These are phyloP conservation scores for Aleiodes alternator DNA, from an alignment of 2,888 invertebrate species.

Conservation along the genomic window DNA sequence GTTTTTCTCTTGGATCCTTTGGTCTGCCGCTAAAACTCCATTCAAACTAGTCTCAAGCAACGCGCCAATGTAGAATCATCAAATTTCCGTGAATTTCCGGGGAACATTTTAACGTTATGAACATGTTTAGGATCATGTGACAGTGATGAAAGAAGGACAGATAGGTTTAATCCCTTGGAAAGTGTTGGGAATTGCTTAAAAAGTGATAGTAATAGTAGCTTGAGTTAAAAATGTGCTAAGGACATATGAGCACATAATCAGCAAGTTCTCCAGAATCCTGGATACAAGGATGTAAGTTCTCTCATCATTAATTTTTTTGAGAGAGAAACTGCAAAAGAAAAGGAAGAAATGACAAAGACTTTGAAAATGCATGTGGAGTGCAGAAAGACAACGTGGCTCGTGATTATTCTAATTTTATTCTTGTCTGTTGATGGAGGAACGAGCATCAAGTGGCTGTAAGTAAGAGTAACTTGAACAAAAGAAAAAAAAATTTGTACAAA, in stretches of 20 bases:
- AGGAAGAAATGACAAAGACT: background rate
- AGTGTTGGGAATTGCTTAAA: background rate
- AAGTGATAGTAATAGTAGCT: background rate
- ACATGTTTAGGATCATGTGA: background rate
- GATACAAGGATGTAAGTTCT: conserved; percentile 52
- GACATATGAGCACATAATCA: background rate
- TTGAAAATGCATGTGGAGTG: conserved; percentile 63
- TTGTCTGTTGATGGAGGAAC: conserved; percentile 65
- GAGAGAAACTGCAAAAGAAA: background rate
- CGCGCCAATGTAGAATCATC: conserved; percentile 44
- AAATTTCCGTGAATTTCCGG: background rate
- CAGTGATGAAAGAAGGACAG: background rate
- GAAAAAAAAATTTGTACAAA: conserved; percentile 1
- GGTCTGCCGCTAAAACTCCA: conserved; percentile 30
- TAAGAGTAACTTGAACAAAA: conserved; percentile 53
- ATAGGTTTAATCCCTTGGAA: background rate
- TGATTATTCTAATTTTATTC: conserved; percentile 59
- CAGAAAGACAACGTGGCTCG: conserved; percentile 49
- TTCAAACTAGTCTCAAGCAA: conserved; percentile 27
- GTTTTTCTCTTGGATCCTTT: too few species aligned
- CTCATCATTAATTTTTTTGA: too few species aligned
- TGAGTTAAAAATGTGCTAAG: background rate
- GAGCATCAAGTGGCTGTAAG: conserved; percentile 75
- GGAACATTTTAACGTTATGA: background rate
- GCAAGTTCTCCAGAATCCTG: conserved; percentile 60